phyloP scores from a whole-genome alignment of 1,140 invertebrate species.

The Tetragnatha versicolor region DNA sequence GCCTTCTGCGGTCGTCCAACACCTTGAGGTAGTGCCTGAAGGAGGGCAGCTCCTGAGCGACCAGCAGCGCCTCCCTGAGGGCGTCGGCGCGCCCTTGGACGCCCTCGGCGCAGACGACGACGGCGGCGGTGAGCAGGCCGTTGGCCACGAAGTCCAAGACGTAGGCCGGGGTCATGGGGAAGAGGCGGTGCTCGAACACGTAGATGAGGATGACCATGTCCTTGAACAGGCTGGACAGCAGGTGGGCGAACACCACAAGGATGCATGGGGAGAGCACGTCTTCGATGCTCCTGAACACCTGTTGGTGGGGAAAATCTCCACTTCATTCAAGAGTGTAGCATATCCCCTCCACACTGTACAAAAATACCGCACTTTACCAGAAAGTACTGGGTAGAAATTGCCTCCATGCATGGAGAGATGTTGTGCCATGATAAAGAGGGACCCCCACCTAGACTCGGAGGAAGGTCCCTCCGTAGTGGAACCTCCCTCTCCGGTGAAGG shows the following conservation, averaged over 20 bases:
- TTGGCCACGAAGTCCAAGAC: background rate
- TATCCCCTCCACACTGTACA: too few species aligned
- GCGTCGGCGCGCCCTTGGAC: background rate
- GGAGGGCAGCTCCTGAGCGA: background rate
- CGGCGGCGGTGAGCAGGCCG: background rate
- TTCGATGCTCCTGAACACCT: background rate
- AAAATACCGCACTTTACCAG: too few species aligned
- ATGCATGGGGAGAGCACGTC: background rate
- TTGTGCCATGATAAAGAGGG: too few species aligned
- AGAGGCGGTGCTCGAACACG: background rate
- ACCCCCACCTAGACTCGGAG: too few species aligned
- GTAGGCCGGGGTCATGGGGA: background rate
- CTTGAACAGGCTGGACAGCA: conserved; percentile 16
- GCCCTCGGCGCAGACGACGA: background rate
- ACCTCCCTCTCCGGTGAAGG: too few species aligned
- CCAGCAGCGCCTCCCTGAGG: background rate
- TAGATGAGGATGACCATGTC: conserved; percentile 4
- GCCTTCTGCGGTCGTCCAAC: background rate
- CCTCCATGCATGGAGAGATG: too few species aligned
- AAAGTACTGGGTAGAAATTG: too few species aligned
- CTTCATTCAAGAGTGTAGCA: too few species aligned
- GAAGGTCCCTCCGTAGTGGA: too few species aligned
- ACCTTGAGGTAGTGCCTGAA: background rate
- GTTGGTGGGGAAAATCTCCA: too few species aligned
- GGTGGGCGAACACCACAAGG: background rate